These are phyloP conservation scores for Athalia circularis DNA, from an alignment of 2,888 invertebrate genomes.

Conservation along the genomic window DNA sequence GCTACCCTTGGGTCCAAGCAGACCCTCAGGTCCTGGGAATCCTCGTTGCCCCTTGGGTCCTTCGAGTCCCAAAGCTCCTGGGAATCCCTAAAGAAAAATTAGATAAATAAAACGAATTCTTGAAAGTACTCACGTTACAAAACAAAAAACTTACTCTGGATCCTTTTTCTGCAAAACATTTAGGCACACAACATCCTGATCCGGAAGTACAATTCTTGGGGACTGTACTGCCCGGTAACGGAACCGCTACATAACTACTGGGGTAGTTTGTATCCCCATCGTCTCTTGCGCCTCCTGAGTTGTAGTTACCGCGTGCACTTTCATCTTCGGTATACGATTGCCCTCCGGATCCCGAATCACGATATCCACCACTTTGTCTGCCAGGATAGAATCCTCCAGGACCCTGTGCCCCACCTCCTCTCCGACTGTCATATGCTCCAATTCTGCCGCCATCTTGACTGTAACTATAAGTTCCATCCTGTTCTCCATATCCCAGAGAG, in stretches of 20 bases:
- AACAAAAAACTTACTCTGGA: slow-evolving; percentile 77
- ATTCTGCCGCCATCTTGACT: too few species aligned
- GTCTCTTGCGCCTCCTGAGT: slow-evolving; percentile 20
- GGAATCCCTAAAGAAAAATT: slow-evolving; percentile 79
- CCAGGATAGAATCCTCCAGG: too few species aligned
- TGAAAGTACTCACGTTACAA: not conserved
- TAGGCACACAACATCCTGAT: slow-evolving; percentile 85
- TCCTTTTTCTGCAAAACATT: slow-evolving; percentile 94
- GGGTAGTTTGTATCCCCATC: slow-evolving; percentile 50
- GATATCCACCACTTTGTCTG: too few species aligned
- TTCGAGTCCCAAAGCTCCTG: slow-evolving; percentile 82
- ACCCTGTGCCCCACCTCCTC: too few species aligned
- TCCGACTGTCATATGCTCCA: too few species aligned
- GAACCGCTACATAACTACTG: slow-evolving; percentile 75
- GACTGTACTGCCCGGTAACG: slow-evolving; percentile 73
- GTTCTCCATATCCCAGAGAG: not conserved
- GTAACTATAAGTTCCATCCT: too few species aligned
- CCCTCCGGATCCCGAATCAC: too few species aligned
- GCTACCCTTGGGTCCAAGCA: slow-evolving; percentile 90
- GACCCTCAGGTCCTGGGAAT: slow-evolving; percentile 89
- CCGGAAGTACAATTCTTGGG: slow-evolving; percentile 80
- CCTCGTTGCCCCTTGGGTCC: slow-evolving; percentile 87
- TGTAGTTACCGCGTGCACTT: slow-evolving; percentile 48
- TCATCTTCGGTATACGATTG: slow-evolving; percentile 2
- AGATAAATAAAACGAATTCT: not conserved